These are phyloP conservation scores for Tetramorium alpestre DNA, from an alignment of 1,140 invertebrate genomes.

Conservation along the genomic window DNA sequence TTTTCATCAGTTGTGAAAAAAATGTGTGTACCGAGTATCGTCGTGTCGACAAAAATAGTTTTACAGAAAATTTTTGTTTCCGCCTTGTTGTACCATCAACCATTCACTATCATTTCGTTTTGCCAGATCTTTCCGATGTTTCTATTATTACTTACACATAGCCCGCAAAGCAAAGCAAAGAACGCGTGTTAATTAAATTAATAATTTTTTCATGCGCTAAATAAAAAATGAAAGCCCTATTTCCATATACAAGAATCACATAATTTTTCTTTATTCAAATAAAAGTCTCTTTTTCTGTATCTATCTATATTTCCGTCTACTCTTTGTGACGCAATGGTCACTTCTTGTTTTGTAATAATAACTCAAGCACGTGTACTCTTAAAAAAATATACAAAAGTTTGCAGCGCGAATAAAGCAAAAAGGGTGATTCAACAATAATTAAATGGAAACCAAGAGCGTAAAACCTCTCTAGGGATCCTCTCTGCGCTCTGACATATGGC, in stretches of 20 bases:
- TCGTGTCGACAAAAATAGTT: background rate
- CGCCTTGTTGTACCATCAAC: conserved; percentile 12
- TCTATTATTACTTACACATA: background rate
- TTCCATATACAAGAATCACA: background rate
- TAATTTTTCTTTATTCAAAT: background rate
- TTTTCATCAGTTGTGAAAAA: background rate
- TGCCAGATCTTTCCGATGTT: background rate
- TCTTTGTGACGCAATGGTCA: background rate
- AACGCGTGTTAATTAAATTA: background rate
- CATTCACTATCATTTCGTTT: conserved; percentile 19
- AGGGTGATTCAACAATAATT: conserved; percentile 42
- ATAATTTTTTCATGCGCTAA: background rate
- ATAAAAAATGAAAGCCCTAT: background rate
- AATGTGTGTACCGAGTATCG: conserved; percentile 1
- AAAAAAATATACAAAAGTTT: conserved; percentile 4
- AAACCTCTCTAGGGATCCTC: conserved; percentile 10
- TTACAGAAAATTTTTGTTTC: conserved; percentile 15
- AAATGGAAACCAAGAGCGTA: conserved; percentile 55
- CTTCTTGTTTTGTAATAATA: background rate
- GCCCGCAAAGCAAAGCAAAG: background rate
- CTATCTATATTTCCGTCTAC: background rate
- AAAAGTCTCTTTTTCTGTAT: background rate
- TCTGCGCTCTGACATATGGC: conserved; percentile 26
- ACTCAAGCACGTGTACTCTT: background rate
- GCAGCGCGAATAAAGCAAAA: conserved; percentile 4